phyloP scores from a whole-genome alignment of 2,888 invertebrate species.

The Petrolisthes cinctipes region DNA sequence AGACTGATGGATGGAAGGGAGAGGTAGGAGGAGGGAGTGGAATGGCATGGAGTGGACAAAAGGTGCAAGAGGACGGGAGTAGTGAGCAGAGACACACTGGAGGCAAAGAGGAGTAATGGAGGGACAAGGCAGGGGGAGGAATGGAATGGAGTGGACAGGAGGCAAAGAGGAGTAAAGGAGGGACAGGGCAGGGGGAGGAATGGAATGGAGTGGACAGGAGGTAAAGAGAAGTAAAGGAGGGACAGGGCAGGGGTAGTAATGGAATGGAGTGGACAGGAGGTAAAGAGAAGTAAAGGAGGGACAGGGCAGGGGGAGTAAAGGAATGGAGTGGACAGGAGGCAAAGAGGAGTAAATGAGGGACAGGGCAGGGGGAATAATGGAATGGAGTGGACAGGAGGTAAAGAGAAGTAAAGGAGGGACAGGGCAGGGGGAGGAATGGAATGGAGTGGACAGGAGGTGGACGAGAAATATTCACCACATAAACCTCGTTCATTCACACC shows the following conservation, averaged over 20 bases:
- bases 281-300: too few relatives aligned
- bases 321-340: not conserved
- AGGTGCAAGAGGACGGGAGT: not conserved
- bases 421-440: not conserved
- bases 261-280: not conserved
- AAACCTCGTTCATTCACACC: conserved; percentile 50
- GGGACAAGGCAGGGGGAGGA: not conserved
- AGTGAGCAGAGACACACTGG: not conserved
- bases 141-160: not conserved
- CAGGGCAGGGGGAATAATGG: not conserved
- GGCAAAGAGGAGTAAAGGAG: not conserved
- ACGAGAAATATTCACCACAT: conserved; percentile 25
- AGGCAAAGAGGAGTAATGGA: too few relatives aligned
- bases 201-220: not conserved
- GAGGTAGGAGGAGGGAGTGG: not conserved
- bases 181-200: not conserved
- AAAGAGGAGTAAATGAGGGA: too few relatives aligned
- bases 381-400: not conserved
- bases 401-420: too few relatives aligned
- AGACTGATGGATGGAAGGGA: not conserved
- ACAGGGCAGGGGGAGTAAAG: not conserved
- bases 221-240: not conserved
- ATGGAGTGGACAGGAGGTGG: not conserved
- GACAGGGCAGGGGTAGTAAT: not conserved
- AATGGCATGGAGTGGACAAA: not conserved